Conservation (phyloP, 2,113 vertebrate genomes). For the Ptychochromis oligacanthus region DNA sequence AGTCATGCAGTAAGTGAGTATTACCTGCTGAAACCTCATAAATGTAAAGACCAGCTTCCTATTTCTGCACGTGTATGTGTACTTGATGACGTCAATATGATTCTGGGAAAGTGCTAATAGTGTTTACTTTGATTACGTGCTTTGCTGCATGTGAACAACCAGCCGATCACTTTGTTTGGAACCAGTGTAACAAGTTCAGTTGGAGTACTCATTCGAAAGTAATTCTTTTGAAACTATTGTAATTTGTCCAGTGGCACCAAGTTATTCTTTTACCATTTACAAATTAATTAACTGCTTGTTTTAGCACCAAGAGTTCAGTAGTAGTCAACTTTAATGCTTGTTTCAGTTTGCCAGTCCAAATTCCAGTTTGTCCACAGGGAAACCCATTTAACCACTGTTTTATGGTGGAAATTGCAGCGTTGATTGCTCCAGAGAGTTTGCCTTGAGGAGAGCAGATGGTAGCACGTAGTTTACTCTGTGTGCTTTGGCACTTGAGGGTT, state of each 20-base stretch:
- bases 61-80: background rate
- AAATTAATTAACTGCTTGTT: background rate
- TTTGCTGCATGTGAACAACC: background rate
- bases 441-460: constrained; percentile 42
- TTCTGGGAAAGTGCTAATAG: constrained; percentile 6
- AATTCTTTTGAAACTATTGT: background rate
- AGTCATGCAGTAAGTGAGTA: background rate
- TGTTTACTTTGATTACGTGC: constrained; percentile 22
- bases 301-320: background rate
- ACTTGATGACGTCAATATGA: background rate
- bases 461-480: constrained; percentile 4
- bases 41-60: background rate
- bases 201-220: background rate
- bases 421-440: constrained; percentile 35
- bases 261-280: background rate
- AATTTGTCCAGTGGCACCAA: background rate
- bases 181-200: background rate
- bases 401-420: constrained; percentile 44
- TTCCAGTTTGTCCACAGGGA: constrained; percentile 34
- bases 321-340: background rate
- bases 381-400: constrained; percentile 52
- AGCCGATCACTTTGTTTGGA: background rate
- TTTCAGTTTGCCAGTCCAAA: constrained; percentile 18
- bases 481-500: constrained; percentile 5
- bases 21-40: background rate